Evolutionary conservation across 2,797 vertebrate species (phyloP).

Genomic region (Lacerta agilis): DNA sequence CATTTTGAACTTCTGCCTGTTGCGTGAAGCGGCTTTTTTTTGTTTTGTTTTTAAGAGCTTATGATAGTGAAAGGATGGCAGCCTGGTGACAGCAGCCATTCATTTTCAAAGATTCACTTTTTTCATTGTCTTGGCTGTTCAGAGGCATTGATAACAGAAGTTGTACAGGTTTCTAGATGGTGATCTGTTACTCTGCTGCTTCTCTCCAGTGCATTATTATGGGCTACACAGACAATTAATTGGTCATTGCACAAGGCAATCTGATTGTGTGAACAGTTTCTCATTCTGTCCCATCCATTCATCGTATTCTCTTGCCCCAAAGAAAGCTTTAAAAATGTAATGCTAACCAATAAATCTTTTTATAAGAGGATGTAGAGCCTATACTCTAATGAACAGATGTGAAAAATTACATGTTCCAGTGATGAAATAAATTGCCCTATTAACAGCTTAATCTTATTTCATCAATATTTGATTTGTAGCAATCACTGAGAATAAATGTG

Average conservation of each 20-base stretch:
- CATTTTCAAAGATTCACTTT: too few relatives aligned
- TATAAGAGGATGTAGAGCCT: slow-evolving; percentile 20
- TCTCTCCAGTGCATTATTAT: background rate
- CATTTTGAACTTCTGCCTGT: too few relatives aligned
- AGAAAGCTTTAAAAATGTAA: slow-evolving; percentile 17
- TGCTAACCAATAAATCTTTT: slow-evolving; percentile 37
- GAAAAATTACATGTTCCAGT: slow-evolving; percentile 40
- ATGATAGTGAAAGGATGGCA: too few relatives aligned
- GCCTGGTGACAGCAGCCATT: too few relatives aligned
- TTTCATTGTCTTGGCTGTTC: too few relatives aligned
- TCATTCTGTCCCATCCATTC: slow-evolving; percentile 9
- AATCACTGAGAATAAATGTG: slow-evolving; percentile 41
- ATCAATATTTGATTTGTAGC: slow-evolving; percentile 53
- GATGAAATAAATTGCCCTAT: slow-evolving; percentile 48
- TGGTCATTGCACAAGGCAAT: slow-evolving; percentile 15
- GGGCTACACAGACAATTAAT: slow-evolving; percentile 42
- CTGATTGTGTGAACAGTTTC: slow-evolving; percentile 4
- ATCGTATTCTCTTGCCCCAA: slow-evolving; percentile 16
- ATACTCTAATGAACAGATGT: slow-evolving; percentile 30
- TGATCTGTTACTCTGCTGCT: background rate
- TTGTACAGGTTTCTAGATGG: background rate
- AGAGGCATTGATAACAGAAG: background rate
- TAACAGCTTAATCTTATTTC: slow-evolving; percentile 51
- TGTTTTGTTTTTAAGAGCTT: too few relatives aligned
- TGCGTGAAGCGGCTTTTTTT: too few relatives aligned